These are phyloP conservation scores for Poecilia gillii DNA, from an alignment of 2,797 vertebrate species.

Conservation along the genomic window DNA sequence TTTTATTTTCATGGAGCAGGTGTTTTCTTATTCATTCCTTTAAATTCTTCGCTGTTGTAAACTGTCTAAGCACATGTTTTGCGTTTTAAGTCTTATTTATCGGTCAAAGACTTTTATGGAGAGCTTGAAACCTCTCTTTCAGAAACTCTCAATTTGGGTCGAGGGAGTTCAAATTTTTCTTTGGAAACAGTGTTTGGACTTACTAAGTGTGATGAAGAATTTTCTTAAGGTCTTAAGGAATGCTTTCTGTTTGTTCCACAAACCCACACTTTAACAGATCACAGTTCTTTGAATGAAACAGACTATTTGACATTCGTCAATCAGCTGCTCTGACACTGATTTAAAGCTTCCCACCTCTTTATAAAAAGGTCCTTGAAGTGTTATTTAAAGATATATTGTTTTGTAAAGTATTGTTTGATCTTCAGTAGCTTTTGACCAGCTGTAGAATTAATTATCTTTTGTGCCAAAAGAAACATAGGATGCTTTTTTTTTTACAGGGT, in stretches of 20 bases:
- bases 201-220: not conserved
- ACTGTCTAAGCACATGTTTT: not conserved
- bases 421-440: not conserved
- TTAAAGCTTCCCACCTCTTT: not conserved
- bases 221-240: not conserved
- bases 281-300: not conserved
- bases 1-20: not conserved
- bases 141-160: not conserved
- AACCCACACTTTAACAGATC: not conserved
- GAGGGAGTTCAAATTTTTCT: not conserved
- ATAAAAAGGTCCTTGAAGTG: not conserved
- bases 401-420: not conserved
- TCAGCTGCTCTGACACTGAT: not conserved
- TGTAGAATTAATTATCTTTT: not conserved
- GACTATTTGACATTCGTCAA: not conserved
- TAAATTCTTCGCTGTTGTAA: not conserved
- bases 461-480: not conserved
- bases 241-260: not conserved
- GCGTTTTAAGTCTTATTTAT: not conserved
- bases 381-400: not conserved
- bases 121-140: not conserved
- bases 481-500: conserved; percentile 37
- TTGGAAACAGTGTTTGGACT: not conserved
- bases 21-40: not conserved
- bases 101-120: not conserved